phyloP scores from a whole-genome alignment of 35 echinoderm and acorn worm species.

The Amphiura filiformis region DNA sequence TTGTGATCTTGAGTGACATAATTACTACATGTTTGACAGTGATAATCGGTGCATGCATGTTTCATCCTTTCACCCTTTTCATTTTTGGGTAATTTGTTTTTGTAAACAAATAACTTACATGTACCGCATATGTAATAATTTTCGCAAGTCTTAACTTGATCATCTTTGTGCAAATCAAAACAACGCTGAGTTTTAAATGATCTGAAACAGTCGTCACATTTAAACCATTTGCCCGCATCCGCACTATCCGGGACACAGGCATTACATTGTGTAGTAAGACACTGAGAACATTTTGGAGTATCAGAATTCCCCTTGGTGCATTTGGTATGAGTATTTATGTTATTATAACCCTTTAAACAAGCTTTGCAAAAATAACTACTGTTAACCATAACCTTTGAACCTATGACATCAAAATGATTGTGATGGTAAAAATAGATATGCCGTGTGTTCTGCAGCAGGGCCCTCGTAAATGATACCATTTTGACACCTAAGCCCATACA shows the following conservation, averaged over 20 bases:
- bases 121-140: conserved; percentile 15
- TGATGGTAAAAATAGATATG: conserved; percentile 50
- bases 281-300: background rate
- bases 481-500: conserved; percentile 28
- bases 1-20: background rate
- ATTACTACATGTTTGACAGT: background rate
- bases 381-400: conserved; percentile 28
- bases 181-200: conserved; percentile 37
- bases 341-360: conserved; percentile 27
- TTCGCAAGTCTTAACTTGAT: background rate
- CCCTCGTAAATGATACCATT: conserved; percentile 47
- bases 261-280: background rate
- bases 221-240: background rate
- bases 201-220: conserved; percentile 23
- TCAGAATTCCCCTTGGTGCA: background rate
- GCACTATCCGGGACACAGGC: background rate
- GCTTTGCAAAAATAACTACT: conserved; percentile 44
- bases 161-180: conserved; percentile 31
- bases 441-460: conserved; percentile 11
- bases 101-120: conserved; percentile 23
- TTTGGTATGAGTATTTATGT: background rate
- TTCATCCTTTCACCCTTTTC: background rate
- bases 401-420: conserved; percentile 60
- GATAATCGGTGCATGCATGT: background rate
- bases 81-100: background rate